Conservation (phyloP, 2,888 invertebrate species). For the Lasioglossum lativentre region DNA sequence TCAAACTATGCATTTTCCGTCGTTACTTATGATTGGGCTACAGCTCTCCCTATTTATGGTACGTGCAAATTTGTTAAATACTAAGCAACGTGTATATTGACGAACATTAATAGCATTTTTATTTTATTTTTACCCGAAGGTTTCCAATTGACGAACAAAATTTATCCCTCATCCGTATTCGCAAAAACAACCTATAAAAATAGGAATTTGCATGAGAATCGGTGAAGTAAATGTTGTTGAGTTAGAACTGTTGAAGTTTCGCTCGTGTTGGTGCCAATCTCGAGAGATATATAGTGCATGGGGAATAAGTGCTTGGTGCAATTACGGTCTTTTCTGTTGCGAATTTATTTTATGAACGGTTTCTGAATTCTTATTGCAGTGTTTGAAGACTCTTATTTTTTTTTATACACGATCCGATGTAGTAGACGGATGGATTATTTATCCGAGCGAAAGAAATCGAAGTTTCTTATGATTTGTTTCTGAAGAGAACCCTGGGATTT, state of each 20-base stretch:
- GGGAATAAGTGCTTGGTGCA: neutral
- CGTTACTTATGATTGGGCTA: neutral
- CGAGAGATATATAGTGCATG: neutral
- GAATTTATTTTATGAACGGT: neutral
- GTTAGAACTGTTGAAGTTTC: neutral
- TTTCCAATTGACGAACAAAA: neutral
- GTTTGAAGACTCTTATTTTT: neutral
- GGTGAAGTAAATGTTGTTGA: neutral
- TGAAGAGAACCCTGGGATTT: no score
- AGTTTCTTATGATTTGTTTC: no score
- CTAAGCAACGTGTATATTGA: neutral
- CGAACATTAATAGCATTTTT: slow-evolving; percentile 2
- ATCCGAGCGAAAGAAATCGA: no score
- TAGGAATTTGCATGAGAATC: neutral
- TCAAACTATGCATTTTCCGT: slow-evolving; percentile 4
- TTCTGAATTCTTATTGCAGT: neutral
- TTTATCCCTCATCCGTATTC: neutral
- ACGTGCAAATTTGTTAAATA: neutral
- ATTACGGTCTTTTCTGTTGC: neutral
- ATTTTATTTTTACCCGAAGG: neutral
- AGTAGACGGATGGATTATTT: no score
- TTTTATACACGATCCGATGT: neutral
- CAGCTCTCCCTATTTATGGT: neutral
- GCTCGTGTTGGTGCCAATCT: neutral
- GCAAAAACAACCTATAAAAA: neutral